A percentile compares a stretch with the other conserved stretches of the same genome.
phyloP scores from a whole-genome alignment of 2,113 vertebrate species.

The Trogon melanurus region DNA sequence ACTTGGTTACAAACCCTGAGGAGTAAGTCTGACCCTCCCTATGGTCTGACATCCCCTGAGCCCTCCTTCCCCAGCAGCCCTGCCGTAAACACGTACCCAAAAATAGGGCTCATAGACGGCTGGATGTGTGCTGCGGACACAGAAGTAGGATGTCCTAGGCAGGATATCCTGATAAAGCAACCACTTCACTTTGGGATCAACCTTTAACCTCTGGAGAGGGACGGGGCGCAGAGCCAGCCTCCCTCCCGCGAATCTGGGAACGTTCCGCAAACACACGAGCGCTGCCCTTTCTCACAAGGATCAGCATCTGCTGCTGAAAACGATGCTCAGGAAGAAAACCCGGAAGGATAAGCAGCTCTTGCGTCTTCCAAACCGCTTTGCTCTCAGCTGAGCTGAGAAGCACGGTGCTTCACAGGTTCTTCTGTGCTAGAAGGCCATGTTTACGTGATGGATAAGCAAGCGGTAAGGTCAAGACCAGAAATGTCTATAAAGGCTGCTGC shows the following conservation, averaged over 20 bases:
- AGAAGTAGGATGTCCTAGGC: conserved; percentile 33
- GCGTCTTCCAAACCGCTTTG: not conserved
- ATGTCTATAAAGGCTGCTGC: not conserved
- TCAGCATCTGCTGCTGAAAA: not conserved
- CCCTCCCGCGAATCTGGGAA: not conserved
- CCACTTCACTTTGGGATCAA: not conserved
- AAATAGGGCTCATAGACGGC: not conserved
- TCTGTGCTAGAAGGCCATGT: rapidly evolving
- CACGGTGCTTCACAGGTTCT: not conserved
- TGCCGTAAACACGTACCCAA: not conserved
- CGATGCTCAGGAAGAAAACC: not conserved
- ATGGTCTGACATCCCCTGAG: not conserved
- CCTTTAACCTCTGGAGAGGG: not conserved
- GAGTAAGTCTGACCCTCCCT: not conserved
- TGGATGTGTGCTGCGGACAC: not conserved
- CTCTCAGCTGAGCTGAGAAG: not conserved
- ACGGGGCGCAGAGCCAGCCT: not conserved
- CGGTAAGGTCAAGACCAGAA: rapidly evolving
- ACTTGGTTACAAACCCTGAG: not conserved
- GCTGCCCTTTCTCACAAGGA: not conserved
- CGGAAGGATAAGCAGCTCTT: not conserved
- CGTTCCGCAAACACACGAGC: rapidly evolving
- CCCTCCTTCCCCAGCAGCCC: not conserved
- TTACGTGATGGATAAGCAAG: not conserved
- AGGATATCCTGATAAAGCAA: conserved; percentile 42